phyloP scores from a whole-genome alignment of 2,797 vertebrate species.

The Knipowitschia caucasica region DNA sequence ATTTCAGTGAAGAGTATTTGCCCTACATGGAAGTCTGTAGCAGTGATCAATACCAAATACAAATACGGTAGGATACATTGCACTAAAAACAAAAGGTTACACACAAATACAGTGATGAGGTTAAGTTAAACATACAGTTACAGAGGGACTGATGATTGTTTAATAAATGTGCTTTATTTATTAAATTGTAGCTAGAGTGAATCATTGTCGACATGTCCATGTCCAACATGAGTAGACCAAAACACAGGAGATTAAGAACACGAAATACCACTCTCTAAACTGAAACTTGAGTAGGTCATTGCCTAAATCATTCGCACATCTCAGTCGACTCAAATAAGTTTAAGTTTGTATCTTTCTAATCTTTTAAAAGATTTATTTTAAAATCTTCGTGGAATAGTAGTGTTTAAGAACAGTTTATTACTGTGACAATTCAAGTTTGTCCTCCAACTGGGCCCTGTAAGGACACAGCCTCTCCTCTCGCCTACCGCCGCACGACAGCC shows the following conservation, averaged over 20 bases:
- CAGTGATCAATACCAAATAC: neutral
- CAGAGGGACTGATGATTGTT: too few species aligned
- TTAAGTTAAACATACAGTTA: too few species aligned
- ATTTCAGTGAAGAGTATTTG: too few species aligned
- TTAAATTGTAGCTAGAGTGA: too few species aligned
- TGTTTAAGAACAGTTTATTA: neutral
- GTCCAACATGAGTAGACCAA: neutral
- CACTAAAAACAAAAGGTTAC: too few species aligned
- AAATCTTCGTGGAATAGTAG: neutral
- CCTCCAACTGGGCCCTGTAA: slow-evolving; percentile 57
- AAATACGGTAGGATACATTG: too few species aligned
- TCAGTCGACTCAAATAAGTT: neutral
- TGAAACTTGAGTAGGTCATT: neutral
- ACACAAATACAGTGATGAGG: too few species aligned
- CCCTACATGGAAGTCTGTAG: neutral
- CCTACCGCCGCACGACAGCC: slow-evolving; percentile 16
- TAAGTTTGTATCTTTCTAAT: neutral
- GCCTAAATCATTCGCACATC: neutral
- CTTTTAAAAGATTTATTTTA: neutral
- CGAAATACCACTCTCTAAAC: slow-evolving; percentile 4
- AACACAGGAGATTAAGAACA: neutral
- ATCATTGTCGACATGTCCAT: neutral
- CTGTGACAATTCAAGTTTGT: slow-evolving; percentile 29
- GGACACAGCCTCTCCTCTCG: slow-evolving; percentile 25
- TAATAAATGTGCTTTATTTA: too few species aligned